Conservation (phyloP, 2,797 vertebrate genomes). For the Petrocephalus schoutedeni region DNA sequence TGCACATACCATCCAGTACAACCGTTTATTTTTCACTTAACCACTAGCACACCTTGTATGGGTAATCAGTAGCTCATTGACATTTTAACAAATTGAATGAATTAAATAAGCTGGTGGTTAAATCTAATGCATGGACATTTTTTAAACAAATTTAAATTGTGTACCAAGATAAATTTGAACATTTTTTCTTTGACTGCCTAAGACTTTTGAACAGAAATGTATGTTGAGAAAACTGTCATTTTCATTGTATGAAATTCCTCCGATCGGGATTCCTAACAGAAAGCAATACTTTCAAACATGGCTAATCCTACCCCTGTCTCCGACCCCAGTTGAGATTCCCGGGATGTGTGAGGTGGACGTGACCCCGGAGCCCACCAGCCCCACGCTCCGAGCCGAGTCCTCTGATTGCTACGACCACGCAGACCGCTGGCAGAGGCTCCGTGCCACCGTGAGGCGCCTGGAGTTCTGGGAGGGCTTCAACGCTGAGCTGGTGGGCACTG, state of each 20-base stretch:
- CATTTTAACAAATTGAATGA: background rate
- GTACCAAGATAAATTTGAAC: background rate
- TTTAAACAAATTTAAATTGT: background rate
- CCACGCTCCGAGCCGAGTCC: conserved; percentile 51
- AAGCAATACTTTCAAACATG: background rate
- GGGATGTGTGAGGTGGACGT: conserved; percentile 40
- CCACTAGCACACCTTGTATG: background rate
- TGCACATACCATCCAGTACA: background rate
- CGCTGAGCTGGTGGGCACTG: conserved; percentile 70
- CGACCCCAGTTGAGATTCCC: conserved; percentile 38
- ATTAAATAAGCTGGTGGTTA: background rate
- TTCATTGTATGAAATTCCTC: background rate
- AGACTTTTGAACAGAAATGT: background rate
- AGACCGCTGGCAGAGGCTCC: conserved; percentile 73
- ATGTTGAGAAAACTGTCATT: background rate
- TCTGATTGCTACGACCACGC: conserved; percentile 67
- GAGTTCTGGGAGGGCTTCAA: conserved; percentile 84
- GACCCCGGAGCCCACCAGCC: conserved; percentile 35
- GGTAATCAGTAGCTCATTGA: background rate
- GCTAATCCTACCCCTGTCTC: background rate
- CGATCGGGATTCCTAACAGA: background rate
- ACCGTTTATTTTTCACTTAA: background rate
- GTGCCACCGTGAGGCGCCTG: conserved; percentile 71
- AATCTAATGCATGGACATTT: background rate
- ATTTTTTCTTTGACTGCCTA: background rate